Evolutionary conservation across 2,888 invertebrate species (phyloP), one percentile per base, ranked within the genome.

Genomic region (Andrena bucephala): DNA sequence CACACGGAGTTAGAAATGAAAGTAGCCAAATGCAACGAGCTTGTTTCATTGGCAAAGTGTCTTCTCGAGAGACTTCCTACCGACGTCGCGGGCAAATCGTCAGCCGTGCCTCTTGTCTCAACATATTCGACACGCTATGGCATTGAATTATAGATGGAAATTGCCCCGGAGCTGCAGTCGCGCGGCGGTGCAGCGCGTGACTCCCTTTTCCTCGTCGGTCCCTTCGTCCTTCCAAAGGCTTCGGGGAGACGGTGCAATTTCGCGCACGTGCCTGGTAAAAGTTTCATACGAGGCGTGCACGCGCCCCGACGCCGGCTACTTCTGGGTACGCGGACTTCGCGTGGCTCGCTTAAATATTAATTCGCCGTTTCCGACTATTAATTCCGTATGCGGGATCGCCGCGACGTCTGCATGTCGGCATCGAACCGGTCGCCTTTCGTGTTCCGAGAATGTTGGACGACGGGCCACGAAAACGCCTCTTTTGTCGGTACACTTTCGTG

Each of bases 181-280:
- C 72, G 79, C 31, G 48, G 33, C 62, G 48, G 42, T 60, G 77
- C 77, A 83, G 29, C 77, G 66, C 74, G 60, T 3, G 77, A 62
- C 79, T 84, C 82, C 42, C 31, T 75, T 73, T 73, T 42, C 36
- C 59, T 27, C 2, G 31, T 13, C 27, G 33, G 60, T 16, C 24
- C 27, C 52, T 63, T 59, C 24, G 81, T 84, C 67, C 59, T 31
- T 6, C 7, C 54, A 48, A 48, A 73, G 63, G 78, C 77, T 74
- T 16, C 16, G 42, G 16, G 42, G 42, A 42, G 42, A 42, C 78
- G 72, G 72, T 86, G 80, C 87, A 84, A 87, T 86, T 83, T 86
- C 65, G 63, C 66, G 78, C 87, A 78, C 82, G 80, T 82, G 80
- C 65, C 75, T 87, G 83, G 87, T 86, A 73, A 87, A 87, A 77